Evolutionary conservation across 2,797 vertebrate species (phyloP).

Genomic region (Sternarchorhynchus goeldii): DNA sequence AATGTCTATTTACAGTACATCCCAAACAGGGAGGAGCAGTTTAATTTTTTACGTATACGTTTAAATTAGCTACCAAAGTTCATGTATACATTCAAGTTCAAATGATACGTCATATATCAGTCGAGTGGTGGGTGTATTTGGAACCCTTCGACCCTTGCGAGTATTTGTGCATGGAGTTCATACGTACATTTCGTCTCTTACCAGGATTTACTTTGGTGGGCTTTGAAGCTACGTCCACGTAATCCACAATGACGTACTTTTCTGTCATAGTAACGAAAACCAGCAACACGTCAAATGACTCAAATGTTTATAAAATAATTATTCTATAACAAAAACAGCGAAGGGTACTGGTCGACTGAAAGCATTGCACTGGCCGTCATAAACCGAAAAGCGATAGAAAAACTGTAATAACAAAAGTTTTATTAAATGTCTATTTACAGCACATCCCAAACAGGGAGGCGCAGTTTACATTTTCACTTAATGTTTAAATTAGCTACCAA

Average conservation of each 20-base stretch:
- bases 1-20: constrained; percentile 53
- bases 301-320: too few relatives aligned
- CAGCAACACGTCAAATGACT: too few relatives aligned
- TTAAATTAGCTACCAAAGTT: constrained; percentile 52
- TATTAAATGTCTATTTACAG: constrained; percentile 58
- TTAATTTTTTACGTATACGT: constrained; percentile 5
- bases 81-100: not conserved
- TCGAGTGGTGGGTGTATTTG: constrained; percentile 48
- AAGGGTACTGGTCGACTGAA: not conserved
- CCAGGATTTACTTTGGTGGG: too few relatives aligned
- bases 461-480: constrained; percentile 11
- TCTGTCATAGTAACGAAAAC: too few relatives aligned
- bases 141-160: not conserved
- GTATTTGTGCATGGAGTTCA: too few relatives aligned
- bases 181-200: too few relatives aligned
- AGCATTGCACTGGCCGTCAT: not conserved
- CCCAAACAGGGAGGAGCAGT: constrained; percentile 27
- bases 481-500: constrained; percentile 52
- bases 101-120: constrained; percentile 56
- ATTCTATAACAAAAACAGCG: too few relatives aligned
- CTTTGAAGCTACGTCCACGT: too few relatives aligned
- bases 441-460: constrained; percentile 29
- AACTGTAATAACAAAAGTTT: constrained; percentile 54
- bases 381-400: not conserved
- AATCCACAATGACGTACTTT: too few relatives aligned